Evolutionary conservation across 1,140 invertebrate genomes (phyloP).

Genomic region (Meloidogyne floridensis): DNA sequence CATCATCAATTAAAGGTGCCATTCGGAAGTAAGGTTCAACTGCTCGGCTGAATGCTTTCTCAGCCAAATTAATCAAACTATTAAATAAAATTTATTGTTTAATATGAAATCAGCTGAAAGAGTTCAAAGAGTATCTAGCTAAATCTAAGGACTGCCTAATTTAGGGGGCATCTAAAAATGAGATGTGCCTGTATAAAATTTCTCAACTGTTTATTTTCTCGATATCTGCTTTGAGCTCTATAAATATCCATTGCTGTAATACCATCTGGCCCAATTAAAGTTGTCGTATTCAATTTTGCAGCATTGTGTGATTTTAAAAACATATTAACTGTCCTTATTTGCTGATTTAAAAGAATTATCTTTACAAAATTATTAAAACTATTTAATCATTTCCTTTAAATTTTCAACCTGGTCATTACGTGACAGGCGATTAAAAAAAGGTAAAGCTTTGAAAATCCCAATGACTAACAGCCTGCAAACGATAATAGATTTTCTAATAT

Average conservation of each 20-base stretch:
- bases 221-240: not conserved
- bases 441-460: not conserved
- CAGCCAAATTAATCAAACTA: not conserved
- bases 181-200: not conserved
- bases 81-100: too few species aligned
- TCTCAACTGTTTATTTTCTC: conserved; percentile 1
- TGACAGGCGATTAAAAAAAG: not conserved
- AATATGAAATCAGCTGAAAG: too few species aligned
- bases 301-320: not conserved
- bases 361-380: too few species aligned
- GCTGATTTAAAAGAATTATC: not conserved
- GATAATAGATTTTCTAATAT: not conserved
- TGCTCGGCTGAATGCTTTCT: not conserved
- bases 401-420: not conserved
- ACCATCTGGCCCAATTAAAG: not conserved
- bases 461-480: not conserved
- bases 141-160: too few species aligned
- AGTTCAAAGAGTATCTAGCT: too few species aligned
- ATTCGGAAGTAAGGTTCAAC: not conserved
- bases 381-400: not conserved
- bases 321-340: not conserved
- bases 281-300: not conserved
- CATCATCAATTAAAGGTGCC: not conserved
- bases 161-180: too few species aligned
- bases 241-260: not conserved